A percentile compares a stretch with the other conserved stretches of the same genome.
phyloP scores from a whole-genome alignment of 2,797 vertebrate species.

The Eutrigla gurnardus region DNA sequence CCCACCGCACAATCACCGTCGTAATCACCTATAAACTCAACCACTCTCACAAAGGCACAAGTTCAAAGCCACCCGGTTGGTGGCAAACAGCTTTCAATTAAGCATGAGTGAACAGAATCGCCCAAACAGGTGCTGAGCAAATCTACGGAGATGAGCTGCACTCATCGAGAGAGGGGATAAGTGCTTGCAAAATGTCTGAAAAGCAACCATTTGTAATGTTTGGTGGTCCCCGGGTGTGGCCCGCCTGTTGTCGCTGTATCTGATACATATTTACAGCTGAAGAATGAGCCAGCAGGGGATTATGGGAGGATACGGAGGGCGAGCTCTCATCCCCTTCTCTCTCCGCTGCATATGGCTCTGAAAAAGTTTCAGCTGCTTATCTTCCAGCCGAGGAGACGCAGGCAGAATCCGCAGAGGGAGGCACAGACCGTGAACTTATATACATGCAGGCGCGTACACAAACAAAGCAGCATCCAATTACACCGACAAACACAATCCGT shows the following conservation, averaged over 20 bases:
- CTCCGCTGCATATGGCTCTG: constrained; percentile 32
- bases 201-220: constrained; percentile 48
- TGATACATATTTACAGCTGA: constrained; percentile 69
- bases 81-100: constrained; percentile 42
- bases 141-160: constrained; percentile 19
- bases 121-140: constrained; percentile 40
- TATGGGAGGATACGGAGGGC: constrained; percentile 60
- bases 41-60: constrained; percentile 22
- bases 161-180: constrained; percentile 37
- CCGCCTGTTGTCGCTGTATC: constrained; percentile 54
- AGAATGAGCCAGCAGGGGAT: constrained; percentile 62
- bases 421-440: constrained; percentile 38
- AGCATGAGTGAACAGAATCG: constrained; percentile 15
- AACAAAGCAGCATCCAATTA: constrained; percentile 59
- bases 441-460: constrained; percentile 45
- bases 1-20: constrained; percentile 28
- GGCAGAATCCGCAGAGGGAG: constrained; percentile 45
- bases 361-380: constrained; percentile 66
- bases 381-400: constrained; percentile 55
- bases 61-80: constrained; percentile 42
- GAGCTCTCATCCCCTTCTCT: constrained; percentile 54
- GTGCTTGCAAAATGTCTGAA: constrained; percentile 37
- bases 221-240: constrained; percentile 33
- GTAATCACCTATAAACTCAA: constrained; percentile 46
- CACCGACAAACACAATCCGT: constrained; percentile 37